Evolutionary conservation across 2,888 invertebrate species (phyloP), one percentile per base, ranked within the genome.

Genomic region (Gibbula magus): DNA sequence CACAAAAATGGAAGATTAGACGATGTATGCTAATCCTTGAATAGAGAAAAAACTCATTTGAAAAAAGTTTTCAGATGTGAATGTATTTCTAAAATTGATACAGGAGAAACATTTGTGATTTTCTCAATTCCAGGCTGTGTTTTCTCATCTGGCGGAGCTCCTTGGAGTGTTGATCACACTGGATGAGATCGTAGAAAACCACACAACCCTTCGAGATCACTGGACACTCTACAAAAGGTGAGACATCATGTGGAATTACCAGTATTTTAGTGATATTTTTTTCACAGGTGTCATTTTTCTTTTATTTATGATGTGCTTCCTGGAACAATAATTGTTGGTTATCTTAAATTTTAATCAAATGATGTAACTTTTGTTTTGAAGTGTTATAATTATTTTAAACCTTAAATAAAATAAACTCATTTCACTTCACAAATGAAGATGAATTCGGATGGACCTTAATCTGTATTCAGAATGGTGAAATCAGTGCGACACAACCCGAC

Each of bases 151-250:
- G 70, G 94, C 93, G 16, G 92, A 93, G 79, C 85, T 94, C 45
- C 89, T 94, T n/a, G 88, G 92, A 1, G 89, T 94, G 10, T 88
- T 95, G 53, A 92, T 94, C n/a, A 94, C 94, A 18, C 93, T 97
- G 79, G 97, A 97, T 89, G 94, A 94, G 88, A 93, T 96, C 25
- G 93, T 96, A 52, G 94, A 94, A 67, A 93, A 93, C 76, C 95
- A 95, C 81, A 93, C 94, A 0, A 92, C 94, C 0, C 93, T 95
- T 73, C 93, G 94, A 77, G 93, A 95, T 89, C 96, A 96, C 91
- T 98, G 97, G 97, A 94, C 94, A 77, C 94, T 95, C 39, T 98
- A 97, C 90, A 95, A 95, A 89, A 95, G 96, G 92, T 92, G 80
- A 67, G 61, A 77, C 45, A 10, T 56, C 8, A 45, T 16, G 13